Percentiles rank a stretch among this genome's conserved stretches.
These are phyloP conservation scores for Calliopum simillimum DNA, from an alignment of 2,888 invertebrate genomes.

Conservation along the genomic window DNA sequence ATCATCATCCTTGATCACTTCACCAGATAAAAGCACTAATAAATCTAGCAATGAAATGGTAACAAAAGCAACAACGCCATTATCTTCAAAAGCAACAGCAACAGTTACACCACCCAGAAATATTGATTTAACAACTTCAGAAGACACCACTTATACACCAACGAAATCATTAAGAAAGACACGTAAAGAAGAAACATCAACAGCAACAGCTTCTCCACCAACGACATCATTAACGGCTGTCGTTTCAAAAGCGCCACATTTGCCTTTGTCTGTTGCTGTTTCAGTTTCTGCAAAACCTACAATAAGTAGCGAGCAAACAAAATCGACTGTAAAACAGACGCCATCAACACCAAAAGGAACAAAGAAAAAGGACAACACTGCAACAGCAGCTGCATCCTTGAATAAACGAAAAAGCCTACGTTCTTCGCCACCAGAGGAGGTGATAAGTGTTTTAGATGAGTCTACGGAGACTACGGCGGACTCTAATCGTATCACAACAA, in stretches of 20 bases:
- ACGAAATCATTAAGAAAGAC: conserved; percentile 4
- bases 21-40: neutral
- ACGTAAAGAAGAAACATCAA: conserved; percentile 15
- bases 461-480: neutral
- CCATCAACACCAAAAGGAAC: conserved; percentile 31
- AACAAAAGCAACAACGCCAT: neutral
- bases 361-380: conserved; percentile 50
- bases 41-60: neutral
- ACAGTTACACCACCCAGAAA: neutral
- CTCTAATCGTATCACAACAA: neutral
- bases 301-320: conserved; percentile 17
- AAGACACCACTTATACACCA: conserved; percentile 9
- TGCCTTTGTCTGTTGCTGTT: neutral
- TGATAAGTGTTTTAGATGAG: neutral
- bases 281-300: neutral
- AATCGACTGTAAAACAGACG: neutral
- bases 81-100: neutral
- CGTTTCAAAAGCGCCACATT: neutral
- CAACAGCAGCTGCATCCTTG: conserved; percentile 56
- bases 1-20: neutral
- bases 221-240: neutral
- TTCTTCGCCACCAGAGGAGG: neutral
- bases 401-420: neutral
- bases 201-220: neutral
- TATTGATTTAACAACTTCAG: conserved; percentile 15